Base-by-base conservation (phyloP, 2,113 vertebrate genomes). In the Notothenia coriiceps region DNA sequence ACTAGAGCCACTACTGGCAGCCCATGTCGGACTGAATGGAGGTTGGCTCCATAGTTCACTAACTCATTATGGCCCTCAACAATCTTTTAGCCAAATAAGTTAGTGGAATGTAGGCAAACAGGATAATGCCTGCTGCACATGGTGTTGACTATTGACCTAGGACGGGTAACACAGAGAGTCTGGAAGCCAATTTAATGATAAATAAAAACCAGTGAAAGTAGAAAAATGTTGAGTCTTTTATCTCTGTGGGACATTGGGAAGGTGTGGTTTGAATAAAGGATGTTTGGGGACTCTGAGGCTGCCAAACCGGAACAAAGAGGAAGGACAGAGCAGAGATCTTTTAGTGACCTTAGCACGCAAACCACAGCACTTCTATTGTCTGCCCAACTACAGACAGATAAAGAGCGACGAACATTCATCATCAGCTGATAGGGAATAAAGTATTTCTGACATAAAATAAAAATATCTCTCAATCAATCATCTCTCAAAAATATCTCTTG, bases 331-430 rank as follows among this genome's bases (percentile, higher is more conserved):
- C 79, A 88, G 64, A 82, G 85, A 90, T 91, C 82, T 86, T 86
- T 86, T 29, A 54, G 83, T 87, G 92, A 89, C 89, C 91, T 94
- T 92, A 93, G 91, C 93, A 95, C 92, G 93, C 93, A 88, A 87
- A 83, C 88, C 86, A 79, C 88, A 70, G 76, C 86, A 59, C 54
- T 72, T 71, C 90, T 70, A 92, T 92, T 92, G 92, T 93, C 88
- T 84, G 61, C 54, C n/a, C 40, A 50, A 73, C 63, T 52, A 76
- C 65, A 85, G 71, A 86, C 85, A 86, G 91, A 93, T 90, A 93
- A 88, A 86, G 70, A 85, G 49, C 77, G 49, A 74, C 78, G 63
- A 73, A 72, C 57, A 87, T 82, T 77, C 75, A 82, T 60, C 78
- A 86, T 49, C 72, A 33, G 71, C 61, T 61, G 86, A 91, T 87